Conservation (phyloP, 2,888 invertebrate genomes). For the Chironomus riparius region DNA sequence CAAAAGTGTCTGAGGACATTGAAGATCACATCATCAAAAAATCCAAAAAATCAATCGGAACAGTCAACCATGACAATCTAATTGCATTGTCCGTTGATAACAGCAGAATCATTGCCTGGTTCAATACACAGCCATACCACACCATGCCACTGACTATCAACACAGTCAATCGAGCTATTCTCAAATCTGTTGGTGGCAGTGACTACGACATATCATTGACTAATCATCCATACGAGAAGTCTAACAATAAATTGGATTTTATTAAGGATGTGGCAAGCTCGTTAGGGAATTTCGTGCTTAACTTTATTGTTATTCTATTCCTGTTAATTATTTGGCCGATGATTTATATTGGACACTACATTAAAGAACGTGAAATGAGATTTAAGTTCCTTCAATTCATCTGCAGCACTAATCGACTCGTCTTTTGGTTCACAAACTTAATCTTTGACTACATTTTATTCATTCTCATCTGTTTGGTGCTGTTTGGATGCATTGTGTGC, state of each 20-base stretch:
- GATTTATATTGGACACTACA: conserved; percentile 28
- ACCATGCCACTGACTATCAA: conserved; percentile 58
- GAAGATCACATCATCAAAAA: background rate
- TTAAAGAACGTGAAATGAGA: conserved; percentile 59
- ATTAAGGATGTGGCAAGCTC: background rate
- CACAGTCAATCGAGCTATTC: conserved; percentile 52
- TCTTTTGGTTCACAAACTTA: conserved; percentile 61
- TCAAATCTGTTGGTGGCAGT: conserved; percentile 36
- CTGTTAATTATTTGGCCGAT: background rate
- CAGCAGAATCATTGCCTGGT: conserved; percentile 52
- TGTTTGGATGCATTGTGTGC: background rate
- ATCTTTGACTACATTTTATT: conserved; percentile 38
- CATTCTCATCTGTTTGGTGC: background rate
- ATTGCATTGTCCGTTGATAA: conserved; percentile 47
- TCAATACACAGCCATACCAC: conserved; percentile 73
- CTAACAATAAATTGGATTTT: background rate
- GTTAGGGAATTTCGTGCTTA: background rate
- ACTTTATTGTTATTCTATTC: background rate
- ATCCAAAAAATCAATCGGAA: background rate
- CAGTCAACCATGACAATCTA: conserved; percentile 46
- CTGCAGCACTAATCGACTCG: conserved; percentile 55
- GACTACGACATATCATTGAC: background rate
- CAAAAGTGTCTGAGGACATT: background rate
- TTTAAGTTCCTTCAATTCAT: conserved; percentile 64
- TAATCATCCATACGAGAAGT: background rate